Percentiles rank a stretch among this genome's conserved stretches.
Evolutionary conservation across 1,140 invertebrate species (phyloP).

Genomic region (Anadara kagoshimensis): DNA sequence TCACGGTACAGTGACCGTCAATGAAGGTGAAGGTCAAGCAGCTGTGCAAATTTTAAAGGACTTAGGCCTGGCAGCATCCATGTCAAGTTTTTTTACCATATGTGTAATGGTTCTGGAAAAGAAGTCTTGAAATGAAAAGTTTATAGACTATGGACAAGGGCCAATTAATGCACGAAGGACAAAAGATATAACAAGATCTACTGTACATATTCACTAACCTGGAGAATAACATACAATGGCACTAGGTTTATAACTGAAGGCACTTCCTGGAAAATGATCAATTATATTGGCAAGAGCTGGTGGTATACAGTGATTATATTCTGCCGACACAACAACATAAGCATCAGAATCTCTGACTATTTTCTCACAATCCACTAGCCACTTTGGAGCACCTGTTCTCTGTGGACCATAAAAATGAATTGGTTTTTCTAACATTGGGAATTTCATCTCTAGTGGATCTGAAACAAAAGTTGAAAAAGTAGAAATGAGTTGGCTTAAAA

Average conservation of each 20-base stretch:
- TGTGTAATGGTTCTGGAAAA: too few species aligned
- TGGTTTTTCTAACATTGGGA: conserved; percentile 69
- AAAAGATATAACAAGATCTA: too few species aligned
- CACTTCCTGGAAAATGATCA: conserved; percentile 73
- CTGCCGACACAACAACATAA: conserved; percentile 73
- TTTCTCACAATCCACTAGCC: conserved; percentile 67
- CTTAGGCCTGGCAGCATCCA: too few species aligned
- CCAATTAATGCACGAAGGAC: too few species aligned
- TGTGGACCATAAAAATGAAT: conserved; percentile 70
- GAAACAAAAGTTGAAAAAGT: too few species aligned
- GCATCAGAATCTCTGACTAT: conserved; percentile 72
- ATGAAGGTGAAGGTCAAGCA: too few species aligned
- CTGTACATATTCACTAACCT: conserved; percentile 64
- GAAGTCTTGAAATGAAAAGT: too few species aligned
- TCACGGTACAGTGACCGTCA: too few species aligned
- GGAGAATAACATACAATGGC: conserved; percentile 74
- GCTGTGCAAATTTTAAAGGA: too few species aligned
- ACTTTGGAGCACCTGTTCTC: conserved; percentile 64
- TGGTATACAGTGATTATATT: conserved; percentile 75
- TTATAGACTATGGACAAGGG: too few species aligned
- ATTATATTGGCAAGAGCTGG: conserved; percentile 75
- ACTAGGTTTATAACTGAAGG: conserved; percentile 73
- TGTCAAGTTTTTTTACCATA: too few species aligned
- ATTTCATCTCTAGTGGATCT: conserved; percentile 72
- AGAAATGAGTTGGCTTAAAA: too few species aligned